These are phyloP conservation scores for Acrocyrtus sp. DNA, from an alignment of 2,888 invertebrate genomes.

Conservation along the genomic window DNA sequence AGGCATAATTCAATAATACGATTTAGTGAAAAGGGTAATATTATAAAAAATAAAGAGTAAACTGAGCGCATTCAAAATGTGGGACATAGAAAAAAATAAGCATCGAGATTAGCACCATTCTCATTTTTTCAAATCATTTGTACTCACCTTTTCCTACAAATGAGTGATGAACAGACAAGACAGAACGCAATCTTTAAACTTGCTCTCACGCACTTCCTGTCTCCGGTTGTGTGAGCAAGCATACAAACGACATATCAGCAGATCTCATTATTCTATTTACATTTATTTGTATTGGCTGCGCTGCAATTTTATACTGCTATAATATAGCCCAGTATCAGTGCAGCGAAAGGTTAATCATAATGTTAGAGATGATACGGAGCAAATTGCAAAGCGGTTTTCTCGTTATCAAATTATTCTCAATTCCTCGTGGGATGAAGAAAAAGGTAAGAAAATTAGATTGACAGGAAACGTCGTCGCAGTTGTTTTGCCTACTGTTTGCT, in stretches of 20 bases:
- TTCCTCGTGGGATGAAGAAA: not conserved
- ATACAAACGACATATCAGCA: not conserved
- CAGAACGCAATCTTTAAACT: not conserved
- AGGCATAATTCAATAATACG: no score
- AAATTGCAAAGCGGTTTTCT: not conserved
- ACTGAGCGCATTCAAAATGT: no score
- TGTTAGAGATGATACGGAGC: not conserved
- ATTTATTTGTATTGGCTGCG: not conserved
- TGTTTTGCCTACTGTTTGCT: constrained; percentile 9
- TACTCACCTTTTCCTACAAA: constrained; percentile 32
- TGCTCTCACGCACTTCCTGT: constrained; percentile 27
- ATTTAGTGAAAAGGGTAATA: no score
- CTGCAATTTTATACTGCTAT: no score
- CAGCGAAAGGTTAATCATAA: not conserved
- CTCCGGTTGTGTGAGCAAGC: constrained; percentile 8
- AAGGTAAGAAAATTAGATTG: constrained; percentile 9
- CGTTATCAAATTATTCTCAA: not conserved
- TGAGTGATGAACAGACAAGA: not conserved
- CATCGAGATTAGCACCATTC: constrained; percentile 26
- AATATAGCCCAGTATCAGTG: no score
- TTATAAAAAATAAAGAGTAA: no score
- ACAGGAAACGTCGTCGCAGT: constrained; percentile 38
- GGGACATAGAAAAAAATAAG: constrained; percentile 37
- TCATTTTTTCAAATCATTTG: constrained; percentile 43
- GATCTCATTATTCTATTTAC: not conserved